Evolutionary conservation across 1,140 invertebrate genomes (phyloP).

Genomic region (Philotrypesis tridentata): DNA sequence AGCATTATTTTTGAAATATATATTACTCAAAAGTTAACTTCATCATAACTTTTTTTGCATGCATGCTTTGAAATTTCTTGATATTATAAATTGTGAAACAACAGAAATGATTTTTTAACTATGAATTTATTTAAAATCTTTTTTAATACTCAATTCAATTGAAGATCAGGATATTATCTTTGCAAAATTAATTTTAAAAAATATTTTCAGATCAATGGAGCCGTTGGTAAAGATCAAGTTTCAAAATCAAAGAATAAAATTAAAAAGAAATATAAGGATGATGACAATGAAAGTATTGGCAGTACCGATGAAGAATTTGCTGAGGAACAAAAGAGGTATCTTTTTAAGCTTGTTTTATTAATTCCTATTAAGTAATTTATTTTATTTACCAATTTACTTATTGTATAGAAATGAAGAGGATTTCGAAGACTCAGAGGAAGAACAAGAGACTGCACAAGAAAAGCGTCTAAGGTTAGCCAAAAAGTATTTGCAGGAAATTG

Average conservation of each 20-base stretch:
- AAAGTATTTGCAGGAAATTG: conserved; percentile 89
- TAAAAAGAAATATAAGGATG: conserved; percentile 6
- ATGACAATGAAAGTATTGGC: conserved; percentile 65
- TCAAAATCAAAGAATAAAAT: conserved; percentile 25
- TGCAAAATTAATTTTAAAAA: conserved; percentile 8
- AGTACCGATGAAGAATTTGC: conserved; percentile 69
- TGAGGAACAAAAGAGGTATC: conserved; percentile 56
- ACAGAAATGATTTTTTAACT: too few species aligned
- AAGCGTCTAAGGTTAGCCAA: conserved; percentile 92
- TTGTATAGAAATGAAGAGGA: conserved; percentile 48
- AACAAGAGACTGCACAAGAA: conserved; percentile 89
- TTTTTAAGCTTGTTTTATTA: conserved; percentile 19
- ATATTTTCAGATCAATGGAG: conserved; percentile 53
- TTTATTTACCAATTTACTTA: conserved; percentile 12
- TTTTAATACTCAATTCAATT: too few species aligned
- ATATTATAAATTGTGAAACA: too few species aligned
- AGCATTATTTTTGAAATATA: background rate
- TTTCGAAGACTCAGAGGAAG: conserved; percentile 77
- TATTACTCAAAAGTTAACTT: background rate
- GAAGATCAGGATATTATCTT: too few species aligned
- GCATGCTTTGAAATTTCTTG: too few species aligned
- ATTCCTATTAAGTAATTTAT: conserved; percentile 29
- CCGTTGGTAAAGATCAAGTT: conserved; percentile 37
- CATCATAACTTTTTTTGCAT: too few species aligned
- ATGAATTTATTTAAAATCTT: too few species aligned